Evolutionary conservation across 2,113 vertebrate genomes (phyloP), one percentile per base, ranked within the genome.

Genomic region (Perccottus glenii): DNA sequence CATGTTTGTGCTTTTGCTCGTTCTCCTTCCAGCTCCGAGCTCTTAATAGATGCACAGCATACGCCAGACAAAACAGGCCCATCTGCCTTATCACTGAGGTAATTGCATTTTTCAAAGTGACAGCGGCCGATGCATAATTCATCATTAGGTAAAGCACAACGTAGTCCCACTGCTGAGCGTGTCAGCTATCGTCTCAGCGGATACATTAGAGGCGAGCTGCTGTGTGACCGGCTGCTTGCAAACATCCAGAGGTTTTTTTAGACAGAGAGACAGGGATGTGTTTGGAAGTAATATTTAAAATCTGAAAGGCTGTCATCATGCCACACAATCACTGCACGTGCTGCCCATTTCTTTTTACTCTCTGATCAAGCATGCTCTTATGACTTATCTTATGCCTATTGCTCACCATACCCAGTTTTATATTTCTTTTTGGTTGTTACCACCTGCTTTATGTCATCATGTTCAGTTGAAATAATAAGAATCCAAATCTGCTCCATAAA

Each of bases 1-100:
- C 11, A 1, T 66, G 64, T 75, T 67, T 77, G 73, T 74, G 68
- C 45, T 64, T 46, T 60, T 33, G 1, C 32, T 32, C 7, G 35
- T 51, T 58, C 53, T 36, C 45, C 73, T 85, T 83, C 64, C 63
- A 64, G 61, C 52, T 14, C 68, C 6, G 68, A 55, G 72, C 70
- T 78, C 74, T 62, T 89, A 89, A 88, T 88, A 75, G 81, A 89
- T 90, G 84, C 83, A 68, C 85, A 89, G 74, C 89, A 89, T 91
- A 89, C 90, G 91, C 86, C 85, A 87, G 85, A 90, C 86, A 90
- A 90, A 90, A 87, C 86, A 82, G 73, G 75, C 78, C 88, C 89
- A 88, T 90, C 90, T 91, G 90, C 85, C 83, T 91, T 81, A 87
- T 86, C 84, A 85, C 75, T 76, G 80, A 87, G 71, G 80, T 90